A percentile compares a stretch with the other conserved stretches of the same genome.
Conservation (phyloP, 2,113 vertebrate species). For the Mobula birostris region DNA sequence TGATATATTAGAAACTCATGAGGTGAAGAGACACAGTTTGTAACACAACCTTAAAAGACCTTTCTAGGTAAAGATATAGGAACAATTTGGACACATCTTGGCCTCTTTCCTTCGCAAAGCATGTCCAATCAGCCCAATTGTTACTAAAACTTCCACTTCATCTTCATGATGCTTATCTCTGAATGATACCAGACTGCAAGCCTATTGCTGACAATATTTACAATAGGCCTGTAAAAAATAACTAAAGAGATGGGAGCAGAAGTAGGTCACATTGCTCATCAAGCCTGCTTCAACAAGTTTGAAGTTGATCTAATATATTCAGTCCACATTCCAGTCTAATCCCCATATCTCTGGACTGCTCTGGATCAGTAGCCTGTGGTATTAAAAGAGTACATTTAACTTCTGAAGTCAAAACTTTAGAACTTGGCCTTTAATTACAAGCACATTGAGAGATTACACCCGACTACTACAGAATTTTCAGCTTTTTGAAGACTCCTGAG, state of each 20-base stretch:
- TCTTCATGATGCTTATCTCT: background rate
- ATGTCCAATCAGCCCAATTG: background rate
- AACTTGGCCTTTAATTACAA: background rate
- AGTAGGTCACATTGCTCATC: no score
- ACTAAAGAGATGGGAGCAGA: no score
- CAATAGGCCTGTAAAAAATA: background rate
- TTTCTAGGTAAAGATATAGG: background rate
- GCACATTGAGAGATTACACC: background rate
- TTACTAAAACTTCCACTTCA: background rate
- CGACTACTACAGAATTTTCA: background rate
- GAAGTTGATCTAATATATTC: no score
- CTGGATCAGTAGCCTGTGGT: background rate
- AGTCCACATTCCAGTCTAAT: no score
- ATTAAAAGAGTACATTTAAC: background rate
- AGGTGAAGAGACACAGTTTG: background rate
- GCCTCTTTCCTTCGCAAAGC: background rate
- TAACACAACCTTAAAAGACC: background rate
- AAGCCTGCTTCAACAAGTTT: no score
- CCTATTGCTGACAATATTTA: background rate
- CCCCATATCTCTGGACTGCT: no score
- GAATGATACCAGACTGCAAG: background rate
- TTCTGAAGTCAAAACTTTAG: background rate
- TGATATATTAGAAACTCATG: background rate
- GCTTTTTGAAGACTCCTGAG: background rate
- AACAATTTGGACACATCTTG: background rate